Evolutionary conservation across 2,113 vertebrate genomes (phyloP).

Genomic region (Marcusenius ussheri): DNA sequence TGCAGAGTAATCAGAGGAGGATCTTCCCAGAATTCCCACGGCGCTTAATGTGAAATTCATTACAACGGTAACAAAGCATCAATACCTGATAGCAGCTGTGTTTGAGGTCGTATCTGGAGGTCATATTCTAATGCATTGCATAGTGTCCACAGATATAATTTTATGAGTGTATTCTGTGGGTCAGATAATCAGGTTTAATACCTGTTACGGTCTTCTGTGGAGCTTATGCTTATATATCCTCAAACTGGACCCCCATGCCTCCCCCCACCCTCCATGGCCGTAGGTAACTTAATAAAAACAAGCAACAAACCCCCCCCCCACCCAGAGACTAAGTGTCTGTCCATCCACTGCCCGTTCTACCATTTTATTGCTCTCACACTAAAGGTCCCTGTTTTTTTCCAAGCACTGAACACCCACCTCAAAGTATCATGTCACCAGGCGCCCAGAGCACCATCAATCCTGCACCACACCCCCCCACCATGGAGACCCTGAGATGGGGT

Average conservation of each 20-base stretch:
- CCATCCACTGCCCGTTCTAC: not conserved
- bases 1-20: not conserved
- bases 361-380: not conserved
- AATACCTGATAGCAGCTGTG: not conserved
- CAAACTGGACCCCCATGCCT: not conserved
- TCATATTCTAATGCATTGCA: not conserved
- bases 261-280: not conserved
- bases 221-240: not conserved
- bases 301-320: not conserved
- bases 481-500: slow-evolving; percentile 54
- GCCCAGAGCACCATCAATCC: slow-evolving; percentile 59
- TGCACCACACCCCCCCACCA: slow-evolving; percentile 32
- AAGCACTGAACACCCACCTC: not conserved
- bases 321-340: not conserved
- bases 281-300: not conserved
- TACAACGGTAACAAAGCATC: not conserved
- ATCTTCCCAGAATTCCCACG: not conserved
- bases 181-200: not conserved
- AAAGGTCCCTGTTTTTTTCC: not conserved
- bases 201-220: not conserved
- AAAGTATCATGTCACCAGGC: slow-evolving; percentile 54
- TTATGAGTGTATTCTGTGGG: not conserved
- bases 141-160: not conserved
- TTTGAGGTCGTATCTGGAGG: not conserved
- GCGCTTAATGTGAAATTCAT: not conserved